Base-by-base conservation (phyloP, 1,140 invertebrate genomes). In the Pteromalus puparum region DNA sequence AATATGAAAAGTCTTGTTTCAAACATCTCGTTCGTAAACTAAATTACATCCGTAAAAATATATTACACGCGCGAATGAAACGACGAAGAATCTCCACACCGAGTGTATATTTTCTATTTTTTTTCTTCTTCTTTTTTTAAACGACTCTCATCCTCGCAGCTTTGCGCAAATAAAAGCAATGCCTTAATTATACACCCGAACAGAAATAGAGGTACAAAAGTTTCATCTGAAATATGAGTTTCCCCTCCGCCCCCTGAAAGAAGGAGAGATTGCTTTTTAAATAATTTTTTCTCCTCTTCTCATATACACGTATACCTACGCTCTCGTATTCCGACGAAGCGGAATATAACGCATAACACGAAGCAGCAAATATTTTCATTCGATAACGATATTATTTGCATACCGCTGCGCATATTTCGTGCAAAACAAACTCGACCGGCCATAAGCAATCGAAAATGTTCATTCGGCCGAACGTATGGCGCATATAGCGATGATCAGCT, bases 1-100 rank as follows among this genome's bases (percentile, higher is more conserved):
- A 76, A 48, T 82, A 82, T 75, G 34, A 73, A 74, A 81, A 74
- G 26, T 34, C n/a, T 70, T 46, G n/a, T 80, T 80, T 80, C 75
- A 75, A 75, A 75, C 34, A 26, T 21, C 24, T 26, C 73, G 38
- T 26, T 1, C 21, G 26, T 18, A 18, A 24, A 77, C 10, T 15
- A 76, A 24, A 73, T 73, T 34, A n/a, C 72, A 73, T 1, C 30
- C 28, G 30, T 73, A 73, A 34, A 72, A 75, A 75, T 46, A 73
- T 21, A 38, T 73, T 30, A 73, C 72, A 21, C 72, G 53, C 53
- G 53, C 21, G 53, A 61, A 61, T 61, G 18, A 61, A 61, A 61
- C 53, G 21, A 61, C 53, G 21, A 61, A 61, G 21, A 61, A 53
- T 53, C 53, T 61, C 13, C 48, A 5, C 30, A 5, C 30, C 30